phyloP scores from a whole-genome alignment of 1,140 invertebrate genomes.

The Adelges cooleyi region DNA sequence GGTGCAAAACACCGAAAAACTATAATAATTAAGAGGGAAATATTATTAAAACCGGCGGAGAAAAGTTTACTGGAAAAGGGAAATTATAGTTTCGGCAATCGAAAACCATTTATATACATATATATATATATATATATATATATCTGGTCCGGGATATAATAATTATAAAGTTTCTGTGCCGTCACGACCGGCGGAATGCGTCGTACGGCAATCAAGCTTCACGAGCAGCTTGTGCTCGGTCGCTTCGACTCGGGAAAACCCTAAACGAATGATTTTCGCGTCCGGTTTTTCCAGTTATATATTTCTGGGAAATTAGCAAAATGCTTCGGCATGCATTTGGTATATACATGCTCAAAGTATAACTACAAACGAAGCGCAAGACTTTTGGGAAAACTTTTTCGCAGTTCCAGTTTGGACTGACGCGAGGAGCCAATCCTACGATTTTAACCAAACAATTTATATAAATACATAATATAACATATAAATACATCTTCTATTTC shows the following conservation, averaged over 20 bases:
- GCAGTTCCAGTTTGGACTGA: no score
- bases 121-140: no score
- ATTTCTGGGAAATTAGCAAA: slow-evolving; percentile 6
- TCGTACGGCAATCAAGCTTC: not conserved
- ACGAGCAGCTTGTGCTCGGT: slow-evolving; percentile 11
- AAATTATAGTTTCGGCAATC: slow-evolving; percentile 26
- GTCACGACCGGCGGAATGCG: not conserved
- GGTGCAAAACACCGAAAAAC: not conserved
- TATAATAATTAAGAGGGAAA: slow-evolving; percentile 20
- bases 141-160: slow-evolving; percentile 13
- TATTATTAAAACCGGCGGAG: not conserved
- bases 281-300: no score
- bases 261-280: slow-evolving; percentile 24
- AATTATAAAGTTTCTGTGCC: slow-evolving; percentile 26
- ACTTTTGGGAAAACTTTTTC: no score
- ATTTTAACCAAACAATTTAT: no score
- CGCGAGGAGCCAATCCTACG: no score
- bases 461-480: no score
- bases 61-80: slow-evolving; percentile 26
- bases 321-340: no score
- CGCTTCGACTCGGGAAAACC: not conserved
- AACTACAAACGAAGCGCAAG: no score
- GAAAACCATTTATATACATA: slow-evolving; percentile 4
- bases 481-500: no score
- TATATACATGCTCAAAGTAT: no score